Evolutionary conservation across 2,888 invertebrate species (phyloP).

Genomic region (Abrostola tripartita): DNA sequence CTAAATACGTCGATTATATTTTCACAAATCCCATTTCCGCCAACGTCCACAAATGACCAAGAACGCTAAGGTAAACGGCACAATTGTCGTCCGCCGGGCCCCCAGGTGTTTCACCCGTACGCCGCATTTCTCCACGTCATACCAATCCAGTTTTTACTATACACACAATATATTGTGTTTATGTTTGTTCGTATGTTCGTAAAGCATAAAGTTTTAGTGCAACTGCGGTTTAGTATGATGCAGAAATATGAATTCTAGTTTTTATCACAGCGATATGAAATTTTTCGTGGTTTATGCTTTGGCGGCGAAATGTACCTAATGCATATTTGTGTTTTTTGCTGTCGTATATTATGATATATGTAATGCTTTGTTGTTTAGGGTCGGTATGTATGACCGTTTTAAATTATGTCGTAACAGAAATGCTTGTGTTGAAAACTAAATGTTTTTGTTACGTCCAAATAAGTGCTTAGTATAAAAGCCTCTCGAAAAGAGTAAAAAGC

Average conservation of each 20-base stretch:
- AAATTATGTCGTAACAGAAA: not conserved
- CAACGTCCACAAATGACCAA: constrained; percentile 58
- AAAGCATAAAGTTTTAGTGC: constrained; percentile 68
- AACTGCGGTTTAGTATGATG: constrained; percentile 64
- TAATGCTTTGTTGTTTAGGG: constrained; percentile 28
- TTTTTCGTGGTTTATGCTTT: constrained; percentile 53
- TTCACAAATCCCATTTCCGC: constrained; percentile 52
- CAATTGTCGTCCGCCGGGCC: constrained; percentile 56
- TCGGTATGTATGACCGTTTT: not conserved
- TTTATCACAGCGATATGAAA: constrained; percentile 69
- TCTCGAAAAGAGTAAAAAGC: not conserved
- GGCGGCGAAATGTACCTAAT: constrained; percentile 21
- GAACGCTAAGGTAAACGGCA: constrained; percentile 58
- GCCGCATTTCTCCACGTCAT: constrained; percentile 73
- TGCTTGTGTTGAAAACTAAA: not conserved
- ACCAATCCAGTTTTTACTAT: constrained; percentile 71
- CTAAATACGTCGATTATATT: constrained; percentile 55
- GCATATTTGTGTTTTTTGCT: constrained; percentile 28
- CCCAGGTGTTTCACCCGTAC: constrained; percentile 68
- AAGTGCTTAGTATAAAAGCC: not conserved
- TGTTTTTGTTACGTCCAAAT: not conserved
- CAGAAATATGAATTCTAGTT: constrained; percentile 73
- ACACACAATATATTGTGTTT: constrained; percentile 41
- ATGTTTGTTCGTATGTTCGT: constrained; percentile 47
- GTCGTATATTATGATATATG: constrained; percentile 18